phyloP scores from a whole-genome alignment of 2,797 vertebrate species.

The Myotis daubentonii region DNA sequence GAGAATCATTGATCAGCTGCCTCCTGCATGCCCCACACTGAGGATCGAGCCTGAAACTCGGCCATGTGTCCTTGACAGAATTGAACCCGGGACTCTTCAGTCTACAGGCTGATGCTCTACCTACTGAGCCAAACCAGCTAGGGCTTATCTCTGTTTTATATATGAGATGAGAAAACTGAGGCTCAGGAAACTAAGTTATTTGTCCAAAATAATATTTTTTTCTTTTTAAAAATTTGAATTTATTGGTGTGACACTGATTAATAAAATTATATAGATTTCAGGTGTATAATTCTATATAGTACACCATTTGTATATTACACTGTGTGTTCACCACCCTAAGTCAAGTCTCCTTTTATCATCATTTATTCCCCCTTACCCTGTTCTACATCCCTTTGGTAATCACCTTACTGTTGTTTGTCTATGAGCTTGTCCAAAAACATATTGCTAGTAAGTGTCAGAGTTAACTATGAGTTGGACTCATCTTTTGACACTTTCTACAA shows the following conservation, averaged over 20 bases:
- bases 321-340: not conserved
- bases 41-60: too few relatives aligned
- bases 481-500: not conserved
- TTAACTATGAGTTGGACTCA: conserved; percentile 34
- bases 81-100: too few relatives aligned
- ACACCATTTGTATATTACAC: not conserved
- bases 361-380: not conserved
- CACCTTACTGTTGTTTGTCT: not conserved
- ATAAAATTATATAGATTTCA: not conserved
- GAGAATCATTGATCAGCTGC: too few relatives aligned
- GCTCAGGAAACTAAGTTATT: conserved; percentile 15
- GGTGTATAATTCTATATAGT: not conserved
- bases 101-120: too few relatives aligned
- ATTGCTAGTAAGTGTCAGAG: not conserved
- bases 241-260: not conserved
- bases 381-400: not conserved
- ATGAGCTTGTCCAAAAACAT: not conserved
- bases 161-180: conserved; percentile 16
- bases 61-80: too few relatives aligned
- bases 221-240: not conserved
- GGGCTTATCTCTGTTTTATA: too few relatives aligned
- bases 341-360: not conserved
- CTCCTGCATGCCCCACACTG: too few relatives aligned
- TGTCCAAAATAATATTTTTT: not conserved
- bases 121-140: too few relatives aligned